phyloP scores from a whole-genome alignment of 2,888 invertebrate genomes.

The Aleiodes testaceus region DNA sequence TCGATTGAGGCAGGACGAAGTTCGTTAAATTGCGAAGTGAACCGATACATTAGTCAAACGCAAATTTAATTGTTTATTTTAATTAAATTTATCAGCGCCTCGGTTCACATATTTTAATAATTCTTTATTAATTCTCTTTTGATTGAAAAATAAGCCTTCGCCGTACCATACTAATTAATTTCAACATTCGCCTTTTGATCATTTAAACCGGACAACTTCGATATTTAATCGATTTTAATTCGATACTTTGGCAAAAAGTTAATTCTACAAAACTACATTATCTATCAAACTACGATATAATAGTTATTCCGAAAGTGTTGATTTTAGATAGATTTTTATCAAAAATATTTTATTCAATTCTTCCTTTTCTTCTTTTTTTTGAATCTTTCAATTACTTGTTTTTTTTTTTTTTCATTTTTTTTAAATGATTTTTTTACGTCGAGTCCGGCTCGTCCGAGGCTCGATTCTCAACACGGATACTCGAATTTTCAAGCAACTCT shows the following conservation, averaged over 20 bases:
- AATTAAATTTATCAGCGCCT: conserved; percentile 9
- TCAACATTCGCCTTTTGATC: conserved; percentile 16
- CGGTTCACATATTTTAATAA: conserved; percentile 12
- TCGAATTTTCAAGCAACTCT: conserved; percentile 71
- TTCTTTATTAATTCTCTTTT: conserved; percentile 4
- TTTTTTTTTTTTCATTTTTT: conserved; percentile 42
- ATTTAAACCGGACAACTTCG: conserved; percentile 21
- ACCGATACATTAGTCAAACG: conserved; percentile 9
- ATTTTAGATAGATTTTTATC: conserved; percentile 65
- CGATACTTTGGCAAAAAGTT: conserved; percentile 22
- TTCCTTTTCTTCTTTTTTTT: conserved; percentile 13
- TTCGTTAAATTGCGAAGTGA: conserved; percentile 21
- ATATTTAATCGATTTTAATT: conserved; percentile 41
- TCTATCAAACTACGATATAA: conserved; percentile 39
- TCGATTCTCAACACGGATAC: conserved; percentile 71
- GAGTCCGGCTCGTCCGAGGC: conserved; percentile 58
- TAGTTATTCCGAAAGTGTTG: conserved; percentile 21
- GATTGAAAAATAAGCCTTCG: conserved; percentile 34
- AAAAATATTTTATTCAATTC: conserved; percentile 62
- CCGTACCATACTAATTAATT: conserved; percentile 43
- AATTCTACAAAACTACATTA: conserved; percentile 43
- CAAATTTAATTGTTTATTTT: conserved; percentile 12
- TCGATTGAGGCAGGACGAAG: conserved; percentile 43
- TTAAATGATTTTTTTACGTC: conserved; percentile 47
- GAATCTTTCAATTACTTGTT: conserved; percentile 33